These are phyloP conservation scores for Drosophila antonietae DNA, from an alignment of 2,888 invertebrate species.

Conservation along the genomic window DNA sequence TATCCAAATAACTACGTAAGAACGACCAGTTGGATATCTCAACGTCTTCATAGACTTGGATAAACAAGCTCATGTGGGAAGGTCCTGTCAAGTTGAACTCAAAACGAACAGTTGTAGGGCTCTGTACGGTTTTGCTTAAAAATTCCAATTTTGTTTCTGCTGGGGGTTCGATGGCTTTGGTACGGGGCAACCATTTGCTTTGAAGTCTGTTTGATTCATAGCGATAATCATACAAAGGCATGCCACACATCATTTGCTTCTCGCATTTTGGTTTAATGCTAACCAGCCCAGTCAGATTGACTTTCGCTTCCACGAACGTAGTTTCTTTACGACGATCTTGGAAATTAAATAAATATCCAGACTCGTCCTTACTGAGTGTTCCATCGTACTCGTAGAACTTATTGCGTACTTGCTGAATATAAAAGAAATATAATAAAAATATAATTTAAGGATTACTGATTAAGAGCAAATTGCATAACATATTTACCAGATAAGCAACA, in stretches of 20 bases:
- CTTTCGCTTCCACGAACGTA: constrained; percentile 31
- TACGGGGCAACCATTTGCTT: constrained; percentile 67
- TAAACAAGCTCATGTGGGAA: constrained; percentile 75
- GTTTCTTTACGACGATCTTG: constrained; percentile 82
- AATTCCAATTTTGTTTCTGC: constrained; percentile 62
- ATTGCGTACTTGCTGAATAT: constrained; percentile 85
- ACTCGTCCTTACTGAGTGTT: constrained; percentile 82
- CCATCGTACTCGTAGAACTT: constrained; percentile 83
- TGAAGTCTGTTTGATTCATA: constrained; percentile 43
- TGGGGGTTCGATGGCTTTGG: constrained; percentile 55
- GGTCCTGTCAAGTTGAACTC: constrained; percentile 74
- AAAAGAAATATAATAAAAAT: too few relatives aligned
- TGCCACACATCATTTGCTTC: constrained; percentile 73
- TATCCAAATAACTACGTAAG: constrained; percentile 57
- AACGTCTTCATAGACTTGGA: constrained; percentile 66
- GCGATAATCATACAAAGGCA: constrained; percentile 73
- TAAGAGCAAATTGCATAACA: too few relatives aligned
- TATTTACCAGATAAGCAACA: constrained; percentile 84
- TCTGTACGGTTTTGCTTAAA: constrained; percentile 53
- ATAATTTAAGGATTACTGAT: too few relatives aligned
- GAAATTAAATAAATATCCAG: constrained; percentile 85
- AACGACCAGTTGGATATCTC: constrained; percentile 77
- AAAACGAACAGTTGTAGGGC: constrained; percentile 51
- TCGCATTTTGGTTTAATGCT: constrained; percentile 62
- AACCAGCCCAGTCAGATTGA: constrained; percentile 60